phyloP scores from a whole-genome alignment of 2,113 vertebrate genomes.

The Larimichthys polyactis region DNA sequence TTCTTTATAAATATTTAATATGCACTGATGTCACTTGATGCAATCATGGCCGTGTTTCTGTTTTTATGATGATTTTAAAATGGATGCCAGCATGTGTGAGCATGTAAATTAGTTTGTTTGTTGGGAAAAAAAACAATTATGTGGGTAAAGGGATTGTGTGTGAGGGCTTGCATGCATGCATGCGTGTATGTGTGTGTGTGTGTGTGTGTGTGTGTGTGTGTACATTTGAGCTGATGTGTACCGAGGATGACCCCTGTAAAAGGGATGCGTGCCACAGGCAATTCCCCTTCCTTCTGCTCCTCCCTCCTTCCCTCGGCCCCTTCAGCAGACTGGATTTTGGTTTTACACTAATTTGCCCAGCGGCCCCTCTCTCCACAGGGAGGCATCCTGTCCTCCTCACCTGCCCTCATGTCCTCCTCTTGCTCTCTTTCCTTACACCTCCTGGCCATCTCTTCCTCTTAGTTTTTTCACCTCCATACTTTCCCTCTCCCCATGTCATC shows the following conservation, averaged over 20 bases:
- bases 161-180: neutral
- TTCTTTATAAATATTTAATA: conserved; percentile 72
- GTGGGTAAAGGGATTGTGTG: neutral
- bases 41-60: conserved; percentile 22
- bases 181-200: neutral
- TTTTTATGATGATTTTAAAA: conserved; percentile 33
- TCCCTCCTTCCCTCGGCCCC: conserved; percentile 5
- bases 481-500: neutral
- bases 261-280: conserved; percentile 42
- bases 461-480: neutral
- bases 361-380: conserved; percentile 37
- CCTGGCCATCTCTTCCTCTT: conserved; percentile 6
- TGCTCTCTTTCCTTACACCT: conserved; percentile 6
- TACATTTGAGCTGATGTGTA: conserved; percentile 23
- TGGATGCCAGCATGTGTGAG: neutral
- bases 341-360: conserved; percentile 51
- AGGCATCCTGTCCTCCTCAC: conserved; percentile 27
- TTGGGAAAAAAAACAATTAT: neutral
- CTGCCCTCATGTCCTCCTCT: conserved; percentile 12
- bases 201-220: neutral
- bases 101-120: neutral
- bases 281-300: conserved; percentile 2
- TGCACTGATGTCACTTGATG: conserved; percentile 52
- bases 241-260: conserved; percentile 50
- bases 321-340: conserved; percentile 43